Evolutionary conservation across 2,797 vertebrate species (phyloP).

Genomic region (Bradypus variegatus): DNA sequence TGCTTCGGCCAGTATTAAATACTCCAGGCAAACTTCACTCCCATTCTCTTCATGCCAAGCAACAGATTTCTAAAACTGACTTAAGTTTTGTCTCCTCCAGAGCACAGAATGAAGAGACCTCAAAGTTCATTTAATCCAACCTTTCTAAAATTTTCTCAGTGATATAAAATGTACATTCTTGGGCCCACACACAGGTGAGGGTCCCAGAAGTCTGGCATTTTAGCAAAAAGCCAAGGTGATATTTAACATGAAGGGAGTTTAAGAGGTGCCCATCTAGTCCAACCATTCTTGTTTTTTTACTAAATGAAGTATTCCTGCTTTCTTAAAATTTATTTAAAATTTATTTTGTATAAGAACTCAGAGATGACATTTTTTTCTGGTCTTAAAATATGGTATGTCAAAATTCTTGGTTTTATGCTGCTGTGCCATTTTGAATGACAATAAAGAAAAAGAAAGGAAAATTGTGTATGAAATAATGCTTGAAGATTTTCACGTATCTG

Average conservation of each 20-base stretch:
- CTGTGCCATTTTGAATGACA: neutral
- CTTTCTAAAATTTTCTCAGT: neutral
- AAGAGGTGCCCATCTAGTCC: neutral
- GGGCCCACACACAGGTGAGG: neutral
- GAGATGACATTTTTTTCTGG: neutral
- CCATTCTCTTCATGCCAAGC: neutral
- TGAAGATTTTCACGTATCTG: neutral
- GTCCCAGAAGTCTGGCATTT: neutral
- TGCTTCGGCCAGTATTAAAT: neutral
- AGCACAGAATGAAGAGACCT: neutral
- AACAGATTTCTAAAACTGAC: slow-evolving; percentile 2
- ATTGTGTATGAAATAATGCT: neutral
- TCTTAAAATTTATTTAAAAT: slow-evolving; percentile 20
- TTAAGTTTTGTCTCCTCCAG: neutral
- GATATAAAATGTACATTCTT: neutral
- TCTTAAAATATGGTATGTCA: neutral
- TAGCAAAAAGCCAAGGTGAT: neutral
- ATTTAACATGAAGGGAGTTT: neutral
- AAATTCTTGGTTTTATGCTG: neutral
- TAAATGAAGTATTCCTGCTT: neutral
- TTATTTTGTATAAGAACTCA: slow-evolving; percentile 23
- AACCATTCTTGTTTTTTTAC: too few relatives aligned
- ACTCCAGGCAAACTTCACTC: neutral
- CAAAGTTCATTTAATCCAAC: neutral
- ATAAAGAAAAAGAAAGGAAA: neutral